Evolutionary conservation across 2,113 vertebrate genomes (phyloP).

Genomic region (Silurus glanis): DNA sequence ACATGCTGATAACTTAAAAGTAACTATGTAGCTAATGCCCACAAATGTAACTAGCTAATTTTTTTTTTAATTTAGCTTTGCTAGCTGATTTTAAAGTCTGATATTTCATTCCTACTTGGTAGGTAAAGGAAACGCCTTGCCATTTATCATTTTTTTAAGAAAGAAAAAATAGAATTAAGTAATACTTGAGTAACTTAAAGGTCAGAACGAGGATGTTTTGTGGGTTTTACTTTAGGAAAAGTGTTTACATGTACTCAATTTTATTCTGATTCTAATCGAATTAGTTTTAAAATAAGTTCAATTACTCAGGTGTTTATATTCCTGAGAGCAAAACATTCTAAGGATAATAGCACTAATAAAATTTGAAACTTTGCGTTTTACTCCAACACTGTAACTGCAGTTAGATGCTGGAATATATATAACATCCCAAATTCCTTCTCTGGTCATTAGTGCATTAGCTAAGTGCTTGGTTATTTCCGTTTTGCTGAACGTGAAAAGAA

Average conservation of each 20-base stretch:
- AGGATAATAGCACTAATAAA: not conserved
- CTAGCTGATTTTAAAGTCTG: not conserved
- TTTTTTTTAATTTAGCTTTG: not conserved
- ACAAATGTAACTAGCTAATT: not conserved
- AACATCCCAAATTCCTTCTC: conserved; percentile 8
- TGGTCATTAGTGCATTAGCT: not conserved
- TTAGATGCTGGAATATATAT: not conserved
- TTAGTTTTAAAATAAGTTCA: not conserved
- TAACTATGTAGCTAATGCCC: not conserved
- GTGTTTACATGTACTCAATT: not conserved
- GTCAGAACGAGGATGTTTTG: not conserved
- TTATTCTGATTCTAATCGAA: no score
- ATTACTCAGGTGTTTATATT: not conserved
- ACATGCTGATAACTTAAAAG: not conserved
- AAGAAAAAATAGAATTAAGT: not conserved
- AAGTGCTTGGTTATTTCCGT: conserved; percentile 28
- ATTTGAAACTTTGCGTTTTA: not conserved
- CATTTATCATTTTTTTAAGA: not conserved
- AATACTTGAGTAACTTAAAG: not conserved
- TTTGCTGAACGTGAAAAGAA: conserved; percentile 29
- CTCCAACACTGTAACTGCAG: not conserved
- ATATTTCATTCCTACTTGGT: not conserved
- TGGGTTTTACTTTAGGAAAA: not conserved
- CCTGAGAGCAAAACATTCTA: not conserved
- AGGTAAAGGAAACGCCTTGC: not conserved